Evolutionary conservation across 2,888 invertebrate genomes (phyloP), one percentile per base, ranked within the genome.

Genomic region (Xestia sexstrigata): DNA sequence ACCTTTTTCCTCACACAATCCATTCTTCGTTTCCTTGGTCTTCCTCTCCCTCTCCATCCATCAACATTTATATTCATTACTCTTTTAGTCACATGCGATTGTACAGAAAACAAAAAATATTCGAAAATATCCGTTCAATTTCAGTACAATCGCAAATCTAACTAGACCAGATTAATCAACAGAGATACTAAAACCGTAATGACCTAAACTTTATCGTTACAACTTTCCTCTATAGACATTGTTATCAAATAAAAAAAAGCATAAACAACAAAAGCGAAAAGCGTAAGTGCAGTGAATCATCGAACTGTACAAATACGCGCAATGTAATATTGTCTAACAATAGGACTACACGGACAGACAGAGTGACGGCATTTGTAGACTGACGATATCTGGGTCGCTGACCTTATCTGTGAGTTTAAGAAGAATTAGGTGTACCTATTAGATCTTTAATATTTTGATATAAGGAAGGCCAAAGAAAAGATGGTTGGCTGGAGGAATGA

Each of bases 211-310:
- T 63, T 8, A 72, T 58, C 17, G 20, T 13, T 45, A 60, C 39
- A 42, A 47, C 35, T 74, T 58, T 76, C 42, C 23, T 11, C 39
- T 11, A 42, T 0, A 68, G n/a, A 65, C 55, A 66, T 30, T 52
- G 65, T 66, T 77, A 45, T 66, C 45, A 60, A 79, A 66, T 62
- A 55, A 78, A 81, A 83, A n/a, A 79, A 70, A 74, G 8, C 30
- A 58, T 60, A 55, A 63, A 80, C 35, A 78, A 65, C 70, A 80
- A 74, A 67, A 66, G 52, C 67, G 70, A 26, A 84, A 82, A 82
- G 75, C n/a, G 80, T 23, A 68, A 84, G 80, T 80, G 75, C 20
- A 65, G 60, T 82, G 84, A 75, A 23, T 82, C 84, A 82, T 39
- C 42, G 49, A 47, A 35, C 55, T 66, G 70, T 74, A 35, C 45